Evolutionary conservation across 2,113 vertebrate species (phyloP).

Genomic region (Xerus inauris): DNA sequence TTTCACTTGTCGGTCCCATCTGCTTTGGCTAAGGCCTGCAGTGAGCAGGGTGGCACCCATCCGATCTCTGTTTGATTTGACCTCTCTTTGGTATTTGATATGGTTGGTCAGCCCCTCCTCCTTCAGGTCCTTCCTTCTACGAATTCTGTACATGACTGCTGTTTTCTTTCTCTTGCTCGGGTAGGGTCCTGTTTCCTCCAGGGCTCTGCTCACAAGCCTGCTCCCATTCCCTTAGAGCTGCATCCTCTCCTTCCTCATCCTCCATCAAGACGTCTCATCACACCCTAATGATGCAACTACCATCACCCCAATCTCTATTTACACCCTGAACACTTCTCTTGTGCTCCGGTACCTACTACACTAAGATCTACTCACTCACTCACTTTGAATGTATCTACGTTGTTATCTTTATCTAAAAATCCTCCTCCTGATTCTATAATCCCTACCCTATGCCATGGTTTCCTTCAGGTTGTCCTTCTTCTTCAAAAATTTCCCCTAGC

Average conservation of each 20-base stretch:
- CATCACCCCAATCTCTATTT: background rate
- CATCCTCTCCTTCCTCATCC: background rate
- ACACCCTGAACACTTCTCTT: background rate
- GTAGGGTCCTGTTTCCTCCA: background rate
- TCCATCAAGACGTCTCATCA: background rate
- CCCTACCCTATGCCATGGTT: background rate
- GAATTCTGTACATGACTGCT: rapidly evolving
- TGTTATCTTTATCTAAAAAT: background rate
- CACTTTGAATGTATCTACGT: background rate
- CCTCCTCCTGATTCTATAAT: background rate
- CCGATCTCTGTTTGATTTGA: rapidly evolving
- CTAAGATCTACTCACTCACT: background rate
- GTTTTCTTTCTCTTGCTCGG: background rate
- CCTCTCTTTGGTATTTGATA: background rate
- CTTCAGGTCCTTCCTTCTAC: no score
- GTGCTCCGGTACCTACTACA: background rate
- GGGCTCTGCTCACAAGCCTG: background rate
- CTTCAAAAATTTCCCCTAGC: background rate
- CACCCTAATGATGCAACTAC: background rate
- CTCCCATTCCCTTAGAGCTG: no score
- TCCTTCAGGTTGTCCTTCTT: background rate
- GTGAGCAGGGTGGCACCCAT: rapidly evolving
- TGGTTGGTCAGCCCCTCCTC: background rate
- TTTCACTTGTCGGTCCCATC: background rate
- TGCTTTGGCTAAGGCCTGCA: rapidly evolving